Percentiles rank a stretch among this genome's conserved stretches.
phyloP scores from a whole-genome alignment of 2,888 invertebrate species.

The Cordilura impudica region DNA sequence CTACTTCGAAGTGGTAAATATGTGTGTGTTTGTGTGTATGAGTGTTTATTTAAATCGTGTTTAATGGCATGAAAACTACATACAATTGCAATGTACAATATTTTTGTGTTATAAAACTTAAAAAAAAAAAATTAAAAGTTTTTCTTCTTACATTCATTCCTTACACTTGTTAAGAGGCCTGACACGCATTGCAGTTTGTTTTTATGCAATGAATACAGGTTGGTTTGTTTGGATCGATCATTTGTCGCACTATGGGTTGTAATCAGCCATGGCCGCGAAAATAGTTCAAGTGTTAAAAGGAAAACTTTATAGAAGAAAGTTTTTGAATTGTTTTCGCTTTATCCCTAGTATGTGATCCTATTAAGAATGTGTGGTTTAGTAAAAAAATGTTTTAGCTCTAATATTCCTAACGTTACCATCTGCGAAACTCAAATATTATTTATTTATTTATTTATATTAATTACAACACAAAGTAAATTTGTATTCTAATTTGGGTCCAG shows the following conservation, averaged over 20 bases:
- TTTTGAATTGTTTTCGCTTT: no score
- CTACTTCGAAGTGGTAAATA: slow-evolving; percentile 11
- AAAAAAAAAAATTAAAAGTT: slow-evolving; percentile 24
- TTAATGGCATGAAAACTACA: slow-evolving; percentile 67
- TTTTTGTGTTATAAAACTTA: slow-evolving; percentile 41
- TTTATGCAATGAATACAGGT: neutral
- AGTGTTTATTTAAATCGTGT: slow-evolving; percentile 65
- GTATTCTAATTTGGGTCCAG: no score
- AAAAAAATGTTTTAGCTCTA: no score
- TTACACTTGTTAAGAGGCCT: slow-evolving; percentile 62
- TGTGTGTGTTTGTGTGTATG: slow-evolving; percentile 19
- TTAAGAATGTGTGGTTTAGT: no score
- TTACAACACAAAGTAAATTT: no score
- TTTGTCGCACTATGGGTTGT: slow-evolving; percentile 17
- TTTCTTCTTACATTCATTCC: slow-evolving; percentile 56
- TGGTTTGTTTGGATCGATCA: neutral
- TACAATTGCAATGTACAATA: slow-evolving; percentile 48
- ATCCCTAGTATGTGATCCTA: no score
- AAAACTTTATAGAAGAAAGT: no score
- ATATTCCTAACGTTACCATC: no score
- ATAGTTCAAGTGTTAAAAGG: no score
- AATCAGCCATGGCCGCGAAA: no score
- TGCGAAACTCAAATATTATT: no score
- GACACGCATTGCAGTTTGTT: slow-evolving; percentile 61
- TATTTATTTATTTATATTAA: no score